Percentiles rank a stretch among this genome's conserved stretches.
phyloP scores from a whole-genome alignment of 2,888 invertebrate species.

The Pegoplata infirma region DNA sequence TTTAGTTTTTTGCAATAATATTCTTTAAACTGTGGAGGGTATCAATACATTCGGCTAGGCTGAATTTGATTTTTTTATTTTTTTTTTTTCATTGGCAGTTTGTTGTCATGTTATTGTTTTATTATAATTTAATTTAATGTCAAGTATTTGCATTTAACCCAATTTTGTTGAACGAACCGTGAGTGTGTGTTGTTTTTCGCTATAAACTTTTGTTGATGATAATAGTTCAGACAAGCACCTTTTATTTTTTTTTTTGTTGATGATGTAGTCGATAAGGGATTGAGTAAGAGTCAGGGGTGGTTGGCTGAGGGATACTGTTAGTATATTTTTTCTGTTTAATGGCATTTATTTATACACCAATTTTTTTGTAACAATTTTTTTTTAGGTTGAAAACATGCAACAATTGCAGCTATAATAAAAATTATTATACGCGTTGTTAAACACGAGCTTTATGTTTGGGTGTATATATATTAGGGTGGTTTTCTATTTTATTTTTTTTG shows the following conservation, averaged over 20 bases:
- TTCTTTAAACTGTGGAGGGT: too few species aligned
- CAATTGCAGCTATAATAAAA: constrained; percentile 61
- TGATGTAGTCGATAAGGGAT: background rate
- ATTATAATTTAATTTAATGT: constrained; percentile 65
- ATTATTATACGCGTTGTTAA: constrained; percentile 62
- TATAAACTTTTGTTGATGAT: constrained; percentile 31
- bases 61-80: too few species aligned
- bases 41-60: too few species aligned
- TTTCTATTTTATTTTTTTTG: too few species aligned
- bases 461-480: background rate
- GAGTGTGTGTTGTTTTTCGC: background rate
- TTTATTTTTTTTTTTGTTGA: constrained; percentile 25
- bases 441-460: constrained; percentile 50
- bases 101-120: constrained; percentile 56
- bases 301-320: background rate
- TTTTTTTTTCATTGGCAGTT: background rate
- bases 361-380: constrained; percentile 9
- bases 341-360: constrained; percentile 33
- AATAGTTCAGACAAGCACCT: constrained; percentile 41
- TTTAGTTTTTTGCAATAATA: too few species aligned
- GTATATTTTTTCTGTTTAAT: constrained; percentile 24
- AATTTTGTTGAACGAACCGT: constrained; percentile 53
- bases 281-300: background rate
- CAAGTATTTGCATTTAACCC: constrained; percentile 66
- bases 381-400: constrained; percentile 52